Percentiles rank a stretch among this genome's conserved stretches.
phyloP scores from a whole-genome alignment of 2,888 invertebrate genomes.

The Netelia inedita region DNA sequence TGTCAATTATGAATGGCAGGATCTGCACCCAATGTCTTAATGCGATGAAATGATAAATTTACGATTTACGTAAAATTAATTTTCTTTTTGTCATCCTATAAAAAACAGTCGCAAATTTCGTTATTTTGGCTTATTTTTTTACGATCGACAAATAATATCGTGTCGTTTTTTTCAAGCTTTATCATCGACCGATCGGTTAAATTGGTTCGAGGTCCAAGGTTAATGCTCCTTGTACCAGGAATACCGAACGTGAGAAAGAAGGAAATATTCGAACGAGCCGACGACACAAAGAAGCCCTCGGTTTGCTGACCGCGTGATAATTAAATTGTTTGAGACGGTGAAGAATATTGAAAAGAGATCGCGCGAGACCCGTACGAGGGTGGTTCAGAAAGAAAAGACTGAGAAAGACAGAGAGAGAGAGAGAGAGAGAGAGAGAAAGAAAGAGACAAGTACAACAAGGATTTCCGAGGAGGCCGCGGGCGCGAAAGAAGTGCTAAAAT shows the following conservation, averaged over 20 bases:
- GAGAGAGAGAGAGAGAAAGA: background rate
- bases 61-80: too few relatives aligned
- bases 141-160: too few relatives aligned
- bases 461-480: constrained; percentile 62
- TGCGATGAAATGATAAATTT: too few relatives aligned
- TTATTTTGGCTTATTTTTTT: too few relatives aligned
- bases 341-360: constrained; percentile 4
- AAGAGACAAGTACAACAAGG: constrained; percentile 42
- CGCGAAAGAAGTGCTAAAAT: constrained; percentile 63
- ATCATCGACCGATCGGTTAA: too few relatives aligned
- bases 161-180: too few relatives aligned
- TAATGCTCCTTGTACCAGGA: too few relatives aligned
- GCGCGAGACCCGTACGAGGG: background rate
- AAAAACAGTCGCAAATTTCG: too few relatives aligned
- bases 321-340: constrained; percentile 60
- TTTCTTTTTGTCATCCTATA: too few relatives aligned
- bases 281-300: constrained; percentile 51
- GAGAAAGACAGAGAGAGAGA: background rate
- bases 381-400: constrained; percentile 5
- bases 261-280: constrained; percentile 4
- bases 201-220: too few relatives aligned
- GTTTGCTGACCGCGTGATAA: constrained; percentile 51
- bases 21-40: constrained; percentile 1
- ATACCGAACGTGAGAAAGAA: too few relatives aligned
- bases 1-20: constrained; percentile 32